Base-by-base conservation (phyloP, 2,113 vertebrate genomes). In the Talpa occidentalis region DNA sequence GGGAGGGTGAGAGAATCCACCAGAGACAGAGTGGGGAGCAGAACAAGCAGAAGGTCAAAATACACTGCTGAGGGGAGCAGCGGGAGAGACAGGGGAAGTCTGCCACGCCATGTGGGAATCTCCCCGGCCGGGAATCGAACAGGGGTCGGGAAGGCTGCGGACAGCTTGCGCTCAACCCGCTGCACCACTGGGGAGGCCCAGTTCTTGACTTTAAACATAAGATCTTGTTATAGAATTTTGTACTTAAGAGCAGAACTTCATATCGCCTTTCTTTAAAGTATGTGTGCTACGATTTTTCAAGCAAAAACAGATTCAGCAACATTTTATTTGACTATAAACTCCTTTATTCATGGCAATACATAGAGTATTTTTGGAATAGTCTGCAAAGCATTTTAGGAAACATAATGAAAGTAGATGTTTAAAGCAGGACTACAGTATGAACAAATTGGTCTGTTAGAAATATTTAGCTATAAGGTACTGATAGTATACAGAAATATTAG, bases 331-430 rank as follows among this genome's bases (percentile, higher is more conserved):
- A 89, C 22, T 49, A 72, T 40, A 52, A 40, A 8, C 32, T 88
- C 15, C 11, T 82, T 88, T 66, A 91, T 72, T 87, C 19, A 16
- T 37, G 12, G 7, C 88, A 30, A 69, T 35, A n/a, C 6, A 81
- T 0, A 79, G 30, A 74, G 76, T 76, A 66, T 73, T 32, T 72
- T 64, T 72, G 40, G 24, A 86, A 3, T 44, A 72, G 47, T 82
- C 21, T 66, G 12, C 6, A 83, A 92, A 59, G 26, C 6, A 49
- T 74, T 93, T 94, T 92, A 87, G 24, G 32, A 94, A 96, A 84
- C 52, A 11, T 15, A 56, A 67, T 60, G 9, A 15, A 82, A 93
- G 15, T 12, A 74, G 32, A 78, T 73, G 1, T 56, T 84, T 93
- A 78, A 42, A 78, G 10, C 10, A 88, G 44, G 16, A 87, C 69